Evolutionary conservation across 2,797 vertebrate genomes (phyloP), one percentile per base, ranked within the genome.

Genomic region (Anabas testudineus): DNA sequence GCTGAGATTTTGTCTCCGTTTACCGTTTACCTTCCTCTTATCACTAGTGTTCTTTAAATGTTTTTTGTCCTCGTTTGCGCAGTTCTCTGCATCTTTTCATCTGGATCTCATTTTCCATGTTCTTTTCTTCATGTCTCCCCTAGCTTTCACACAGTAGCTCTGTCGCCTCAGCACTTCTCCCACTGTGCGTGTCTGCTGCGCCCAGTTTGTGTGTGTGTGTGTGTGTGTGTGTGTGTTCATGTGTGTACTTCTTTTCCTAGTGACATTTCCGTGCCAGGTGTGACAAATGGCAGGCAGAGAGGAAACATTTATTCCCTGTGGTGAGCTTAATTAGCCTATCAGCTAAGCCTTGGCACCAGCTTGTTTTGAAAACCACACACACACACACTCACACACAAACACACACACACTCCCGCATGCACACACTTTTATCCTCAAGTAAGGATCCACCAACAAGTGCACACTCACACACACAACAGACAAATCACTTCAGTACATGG

Each of bases 281-380:
- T 93, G 92, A 94, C 91, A 92, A 94, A 93, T 92, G 91, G 92
- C 90, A 87, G 89, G 81, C 88, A 82, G 82, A 90, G 89, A 90
- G 87, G 90, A 91, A 91, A 89, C 89, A 89, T 91, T 93, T 92
- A 93, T 93, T 92, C 91, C 93, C 93, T 77, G 88, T 84, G 80
- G 93, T 90, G 93, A 91, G 87, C 87, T 93, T 94, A 94, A 94
- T 94, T 93, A 92, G 91, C 91, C 90, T 91, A 92, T 93, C 92
- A 92, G 91, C 90, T 90, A 87, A 89, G 90, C 90, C 78, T 84
- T 91, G 90, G 91, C 92, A 92, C 85, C 67, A 79, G 87, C 81
- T 86, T 89, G 87, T 90, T 91, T 89, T 86, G 83, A 89, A 87
- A 88, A 74, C 76, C 82, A 63, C 82, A 83, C 78, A 83, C 58